Evolutionary conservation across 2,113 vertebrate species (phyloP), one percentile per base, ranked within the genome.

Genomic region (Emydocephalus ijimae): DNA sequence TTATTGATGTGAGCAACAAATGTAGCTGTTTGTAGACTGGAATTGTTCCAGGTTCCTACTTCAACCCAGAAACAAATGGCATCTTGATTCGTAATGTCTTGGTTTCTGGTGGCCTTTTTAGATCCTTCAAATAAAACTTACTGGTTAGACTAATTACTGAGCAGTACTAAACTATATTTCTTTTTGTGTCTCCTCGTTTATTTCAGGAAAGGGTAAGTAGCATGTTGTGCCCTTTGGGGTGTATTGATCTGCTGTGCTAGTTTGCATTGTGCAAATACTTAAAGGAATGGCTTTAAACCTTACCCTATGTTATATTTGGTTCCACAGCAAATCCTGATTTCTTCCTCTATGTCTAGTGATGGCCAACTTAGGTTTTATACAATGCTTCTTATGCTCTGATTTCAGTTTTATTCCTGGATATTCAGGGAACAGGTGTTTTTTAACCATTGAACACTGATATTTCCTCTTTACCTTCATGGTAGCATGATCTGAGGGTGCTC

Each of bases 151-250:
- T 87, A 29, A 64, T 92, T 88, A 81, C 43, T 91, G 50, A 18
- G 0, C 0, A 6, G 11, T 0, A 0, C 93, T 97, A 96, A 88
- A 94, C 54, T 59, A 81, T 91, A 29, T 85, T 69, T 97, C 54
- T 96, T 94, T 95, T 96, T 91, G 94, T 34, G 86, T 56, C 88
- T 56, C 10, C 50, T 93, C 45, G 59, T 5, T 85, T 93, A 24
- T 48, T 90, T 92, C 96, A 97, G 97, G 69, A 97, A 97, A 95
- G 96, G 97, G 97, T 97, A 90, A 97, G 97, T 97, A 91, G 26
- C 54, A 74, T 39, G 0, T 0, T 20, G 18, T 69, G 87, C 85
- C 0, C 26, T 39, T 39, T 85, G 85, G 90, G 50, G 45, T 50
- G 74, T 87, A 87, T 61, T 85, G 56, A 48, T 45, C 34, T 69